A percentile compares a stretch with the other conserved stretches of the same genome.
These are phyloP conservation scores for Drosophila setifemur DNA, from an alignment of 1,140 invertebrate genomes.

Conservation along the genomic window DNA sequence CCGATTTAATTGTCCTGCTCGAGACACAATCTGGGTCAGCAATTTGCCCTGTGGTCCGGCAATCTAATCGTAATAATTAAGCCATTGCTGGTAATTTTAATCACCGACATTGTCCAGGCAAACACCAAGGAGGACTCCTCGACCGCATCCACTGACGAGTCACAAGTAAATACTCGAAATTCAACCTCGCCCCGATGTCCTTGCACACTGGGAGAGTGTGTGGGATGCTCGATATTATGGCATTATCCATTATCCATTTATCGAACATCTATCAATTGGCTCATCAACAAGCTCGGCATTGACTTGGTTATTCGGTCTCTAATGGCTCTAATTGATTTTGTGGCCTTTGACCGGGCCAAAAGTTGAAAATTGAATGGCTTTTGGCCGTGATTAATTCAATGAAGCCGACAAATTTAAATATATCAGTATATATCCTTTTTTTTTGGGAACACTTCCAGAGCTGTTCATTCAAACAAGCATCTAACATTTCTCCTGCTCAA, in stretches of 20 bases:
- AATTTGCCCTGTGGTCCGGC: constrained; percentile 25
- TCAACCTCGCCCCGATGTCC: neutral
- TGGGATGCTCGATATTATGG: neutral
- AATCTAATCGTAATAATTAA: constrained; percentile 70
- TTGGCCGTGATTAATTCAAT: constrained; percentile 20
- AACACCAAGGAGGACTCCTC: constrained; percentile 7
- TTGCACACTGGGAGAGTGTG: no score
- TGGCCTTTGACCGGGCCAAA: constrained; percentile 10
- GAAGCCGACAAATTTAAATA: constrained; percentile 27
- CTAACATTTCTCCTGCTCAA: constrained; percentile 30
- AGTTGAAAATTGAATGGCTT: constrained; percentile 18
- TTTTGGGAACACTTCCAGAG: neutral
- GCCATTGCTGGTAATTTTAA: constrained; percentile 32
- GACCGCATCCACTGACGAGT: no score
- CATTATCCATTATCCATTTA: constrained; percentile 18
- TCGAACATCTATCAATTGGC: constrained; percentile 5
- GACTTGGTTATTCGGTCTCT: neutral
- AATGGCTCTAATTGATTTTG: constrained; percentile 20
- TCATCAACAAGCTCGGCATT: neutral
- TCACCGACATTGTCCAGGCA: constrained; percentile 19
- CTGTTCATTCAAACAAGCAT: constrained; percentile 25
- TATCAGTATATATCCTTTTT: no score
- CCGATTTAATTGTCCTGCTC: constrained; percentile 39
- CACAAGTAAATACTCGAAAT: no score
- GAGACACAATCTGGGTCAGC: constrained; percentile 25